Conservation (phyloP, 2,888 invertebrate species). For the Biston stratarius region DNA sequence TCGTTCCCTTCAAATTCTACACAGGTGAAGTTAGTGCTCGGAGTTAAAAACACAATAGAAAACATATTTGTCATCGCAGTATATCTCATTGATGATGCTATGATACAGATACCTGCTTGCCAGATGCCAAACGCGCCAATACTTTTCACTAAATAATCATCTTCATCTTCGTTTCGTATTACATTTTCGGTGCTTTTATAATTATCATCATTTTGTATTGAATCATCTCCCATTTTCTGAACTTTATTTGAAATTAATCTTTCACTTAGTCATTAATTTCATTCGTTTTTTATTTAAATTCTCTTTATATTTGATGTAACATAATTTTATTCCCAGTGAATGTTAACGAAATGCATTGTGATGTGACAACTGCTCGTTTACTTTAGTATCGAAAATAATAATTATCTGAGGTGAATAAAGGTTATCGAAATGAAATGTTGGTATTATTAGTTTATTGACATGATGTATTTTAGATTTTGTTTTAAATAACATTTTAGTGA, state of each 20-base stretch:
- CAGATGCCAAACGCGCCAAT: constrained; percentile 66
- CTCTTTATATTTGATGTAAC: not conserved
- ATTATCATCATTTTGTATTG: constrained; percentile 22
- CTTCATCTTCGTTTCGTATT: constrained; percentile 40
- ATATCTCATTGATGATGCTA: constrained; percentile 55
- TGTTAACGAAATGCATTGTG: constrained; percentile 3
- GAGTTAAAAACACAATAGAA: constrained; percentile 62
- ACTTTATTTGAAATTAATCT: not conserved
- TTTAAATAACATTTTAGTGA: not conserved
- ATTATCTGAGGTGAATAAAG: constrained; percentile 18
- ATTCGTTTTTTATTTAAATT: not conserved
- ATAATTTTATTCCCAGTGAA: not conserved
- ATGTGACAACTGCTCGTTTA: constrained; percentile 11
- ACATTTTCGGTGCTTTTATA: constrained; percentile 41
- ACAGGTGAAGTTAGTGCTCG: constrained; percentile 58
- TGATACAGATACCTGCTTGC: constrained; percentile 58
- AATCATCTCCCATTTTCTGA: constrained; percentile 44
- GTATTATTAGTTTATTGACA: constrained; percentile 22
- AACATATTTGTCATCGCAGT: constrained; percentile 62
- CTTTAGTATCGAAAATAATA: constrained; percentile 14
- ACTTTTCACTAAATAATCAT: constrained; percentile 64
- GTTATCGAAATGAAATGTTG: constrained; percentile 23
- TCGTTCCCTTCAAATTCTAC: constrained; percentile 49
- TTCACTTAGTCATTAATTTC: not conserved
- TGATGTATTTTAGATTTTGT: not conserved